phyloP scores from a whole-genome alignment of 2,888 invertebrate species.

The Tyria jacobaeae region DNA sequence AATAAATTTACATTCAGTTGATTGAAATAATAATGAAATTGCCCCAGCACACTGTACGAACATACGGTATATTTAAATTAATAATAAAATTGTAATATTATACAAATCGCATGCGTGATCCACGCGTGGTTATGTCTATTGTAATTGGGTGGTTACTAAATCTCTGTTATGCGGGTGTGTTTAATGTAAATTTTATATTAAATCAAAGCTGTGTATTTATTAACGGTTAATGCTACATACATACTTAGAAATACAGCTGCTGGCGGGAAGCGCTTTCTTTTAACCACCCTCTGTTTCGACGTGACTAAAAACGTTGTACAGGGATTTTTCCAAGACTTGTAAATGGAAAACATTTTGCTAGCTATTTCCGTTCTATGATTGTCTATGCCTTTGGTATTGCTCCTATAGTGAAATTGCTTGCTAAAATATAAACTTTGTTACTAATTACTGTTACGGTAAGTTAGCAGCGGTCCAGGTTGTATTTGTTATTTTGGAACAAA shows the following conservation, averaged over 20 bases:
- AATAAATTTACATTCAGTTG: slow-evolving; percentile 87
- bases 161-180: slow-evolving; percentile 53
- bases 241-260: not conserved
- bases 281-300: not conserved
- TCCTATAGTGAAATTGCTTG: too few relatives aligned
- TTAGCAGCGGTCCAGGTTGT: not conserved
- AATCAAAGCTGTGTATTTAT: slow-evolving; percentile 28
- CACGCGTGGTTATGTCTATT: slow-evolving; percentile 69
- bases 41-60: slow-evolving; percentile 80
- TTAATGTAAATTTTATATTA: slow-evolving; percentile 60
- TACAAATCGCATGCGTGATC: slow-evolving; percentile 72
- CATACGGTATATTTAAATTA: slow-evolving; percentile 85
- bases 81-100: slow-evolving; percentile 85
- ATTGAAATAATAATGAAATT: slow-evolving; percentile 87
- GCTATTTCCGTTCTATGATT: not conserved
- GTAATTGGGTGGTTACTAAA: slow-evolving; percentile 70
- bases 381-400: not conserved
- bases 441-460: not conserved
- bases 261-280: not conserved
- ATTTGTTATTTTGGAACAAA: not conserved
- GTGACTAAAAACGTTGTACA: not conserved
- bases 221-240: not conserved
- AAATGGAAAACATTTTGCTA: slow-evolving; percentile 1
- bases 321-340: not conserved
- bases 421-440: too few relatives aligned